These are phyloP conservation scores for Pseudomyrmex gracilis DNA, from an alignment of 1,140 invertebrate species.

Conservation along the genomic window DNA sequence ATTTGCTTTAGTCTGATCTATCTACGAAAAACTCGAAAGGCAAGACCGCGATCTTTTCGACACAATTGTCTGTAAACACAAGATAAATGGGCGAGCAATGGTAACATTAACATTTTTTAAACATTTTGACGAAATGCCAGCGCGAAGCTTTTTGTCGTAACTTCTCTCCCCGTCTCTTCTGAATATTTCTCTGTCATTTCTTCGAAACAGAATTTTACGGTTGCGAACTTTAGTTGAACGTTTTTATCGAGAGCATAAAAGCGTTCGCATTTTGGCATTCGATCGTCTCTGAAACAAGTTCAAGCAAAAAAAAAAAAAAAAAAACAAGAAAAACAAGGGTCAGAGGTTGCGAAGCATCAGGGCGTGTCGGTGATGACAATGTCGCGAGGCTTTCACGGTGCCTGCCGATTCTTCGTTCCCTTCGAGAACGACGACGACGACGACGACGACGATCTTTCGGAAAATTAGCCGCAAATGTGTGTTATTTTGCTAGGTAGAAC, in stretches of 20 bases:
- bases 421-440: constrained; percentile 15
- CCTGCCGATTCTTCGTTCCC: constrained; percentile 16
- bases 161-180: too few species aligned
- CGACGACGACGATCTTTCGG: constrained; percentile 72
- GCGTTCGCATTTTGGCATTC: not conserved
- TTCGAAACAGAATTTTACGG: constrained; percentile 40
- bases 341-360: constrained; percentile 8
- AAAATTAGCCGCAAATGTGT: constrained; percentile 83
- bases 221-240: constrained; percentile 28
- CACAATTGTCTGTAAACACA: not conserved
- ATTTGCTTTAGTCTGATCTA: not conserved
- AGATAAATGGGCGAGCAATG: not conserved
- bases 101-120: not conserved
- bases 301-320: not conserved
- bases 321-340: constrained; percentile 10
- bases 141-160: not conserved
- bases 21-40: not conserved
- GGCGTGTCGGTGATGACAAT: constrained; percentile 42
- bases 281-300: constrained; percentile 23
- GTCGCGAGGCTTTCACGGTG: constrained; percentile 16
- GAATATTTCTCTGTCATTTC: not conserved
- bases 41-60: not conserved
- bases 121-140: not conserved
- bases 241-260: constrained; percentile 4
- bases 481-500: constrained; percentile 80